Evolutionary conservation across 2,888 invertebrate species (phyloP), one percentile per base, ranked within the genome.

Genomic region (Caenorhabditis panamensis): DNA sequence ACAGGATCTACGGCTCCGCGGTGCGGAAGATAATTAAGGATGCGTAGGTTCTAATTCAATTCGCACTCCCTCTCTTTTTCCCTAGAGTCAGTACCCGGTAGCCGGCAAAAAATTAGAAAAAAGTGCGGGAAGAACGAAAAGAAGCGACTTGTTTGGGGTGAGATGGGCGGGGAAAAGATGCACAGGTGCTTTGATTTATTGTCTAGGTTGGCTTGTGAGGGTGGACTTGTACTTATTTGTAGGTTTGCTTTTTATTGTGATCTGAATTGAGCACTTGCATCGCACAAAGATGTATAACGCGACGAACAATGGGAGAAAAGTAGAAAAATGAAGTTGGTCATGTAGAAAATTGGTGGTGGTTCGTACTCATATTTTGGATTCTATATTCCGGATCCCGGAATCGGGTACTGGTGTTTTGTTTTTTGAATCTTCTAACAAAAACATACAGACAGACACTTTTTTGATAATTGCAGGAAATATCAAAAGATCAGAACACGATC

Each of bases 21-120:
- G 28, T 51, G 63, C 22, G 71, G 62, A 20, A 44, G 73, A 61
- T 75, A 75, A 75, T 75, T 75, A 75, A 66, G 73, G 61, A 75
- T 75, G 66, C 73, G 73, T 75, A 75, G 73, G 73, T 75, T 75
- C 73, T 75, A 75, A 75, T 75, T 75, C 66, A 66, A 66, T 75
- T 75, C 58, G 59, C 59, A 75, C 59, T 59, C 58, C 64, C 64
- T 73, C 73, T 64, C n/a, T 18, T 47, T n/a, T 26, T 58, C 73
- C 72, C 62, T 20, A 49, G 72, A 72, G 72, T 63, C 62, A 47
- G 20, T 20, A 31, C 9, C 26, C n/a, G n/a, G n/a, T n/a, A n/a
- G n/a, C n/a, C n/a, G n/a, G n/a, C n/a, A n/a, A n/a, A n/a, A n/a
- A n/a, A n/a, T n/a, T n/a, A n/a, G 11, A 67, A 67, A 72, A 63